Base-by-base conservation (phyloP, 2,113 vertebrate species). In the Chaenocephalus aceratus region DNA sequence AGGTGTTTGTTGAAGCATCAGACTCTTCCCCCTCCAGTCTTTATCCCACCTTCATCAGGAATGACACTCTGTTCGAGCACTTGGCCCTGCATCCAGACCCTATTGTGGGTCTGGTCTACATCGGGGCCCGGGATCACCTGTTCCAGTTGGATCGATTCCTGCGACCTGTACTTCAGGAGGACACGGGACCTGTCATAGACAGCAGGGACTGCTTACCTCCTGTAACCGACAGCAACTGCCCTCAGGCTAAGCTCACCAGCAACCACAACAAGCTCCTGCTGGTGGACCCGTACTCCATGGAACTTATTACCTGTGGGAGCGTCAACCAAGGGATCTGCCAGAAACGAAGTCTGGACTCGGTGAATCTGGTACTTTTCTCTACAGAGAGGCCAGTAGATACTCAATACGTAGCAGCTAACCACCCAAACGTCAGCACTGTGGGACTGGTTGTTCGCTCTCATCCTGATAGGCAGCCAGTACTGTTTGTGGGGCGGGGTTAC, bases 201-300 rank as follows among this genome's bases (percentile, higher is more conserved):
- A 99, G 97, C 86, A 95, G 96, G 61, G 98, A 99, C 34, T 99
- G 98, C 78, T 94, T 99, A 10, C 98, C 98, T 0, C 97, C 98
- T 0, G 97, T 99, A 63, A 95, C 96, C 0, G 94, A 93, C 16
- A 90, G 84, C 36, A 96, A 97, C 90, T 99, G 98, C 87, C 97
- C 97, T 4, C 97, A 97, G 76, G 97, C 97, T 0, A 94, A 94
- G 77, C 44, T 75, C 57, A 99, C 97, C 0, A 95, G 94, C 92
- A 99, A 99, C 92, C 96, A 96, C 88, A 99, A 98, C 92, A 98
- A 99, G 87, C 96, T 99, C 62, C 93, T 99, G 67, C 91, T 99
- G 60, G 96, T 99, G 64, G 95, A 97, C 79, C 68, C 96, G 0
- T 95, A 94, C 72, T 93, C 95, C 72, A 94, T 93, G 80, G 96